phyloP scores from a whole-genome alignment of 2,888 invertebrate species.

The Oxytorus armatus region DNA sequence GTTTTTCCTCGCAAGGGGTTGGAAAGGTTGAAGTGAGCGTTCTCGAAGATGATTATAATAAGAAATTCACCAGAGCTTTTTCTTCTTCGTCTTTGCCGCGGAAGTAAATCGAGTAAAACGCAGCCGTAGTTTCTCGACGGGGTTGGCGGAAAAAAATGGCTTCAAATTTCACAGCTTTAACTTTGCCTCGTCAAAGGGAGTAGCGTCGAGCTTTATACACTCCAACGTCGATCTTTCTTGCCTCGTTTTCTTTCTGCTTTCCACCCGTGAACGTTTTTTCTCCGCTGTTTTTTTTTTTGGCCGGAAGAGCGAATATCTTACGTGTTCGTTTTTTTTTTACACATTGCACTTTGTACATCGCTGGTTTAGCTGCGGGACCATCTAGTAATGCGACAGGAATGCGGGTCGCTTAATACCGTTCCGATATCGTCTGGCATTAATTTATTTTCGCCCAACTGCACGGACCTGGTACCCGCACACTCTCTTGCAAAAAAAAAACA shows the following conservation, averaged over 20 bases:
- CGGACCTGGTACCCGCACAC: slow-evolving; percentile 49
- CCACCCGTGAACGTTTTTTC: neutral
- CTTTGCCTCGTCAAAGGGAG: slow-evolving; percentile 24
- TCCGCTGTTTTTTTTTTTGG: neutral
- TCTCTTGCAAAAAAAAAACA: neutral
- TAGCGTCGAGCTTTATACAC: neutral
- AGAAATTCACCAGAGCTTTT: slow-evolving; percentile 63
- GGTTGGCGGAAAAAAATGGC: slow-evolving; percentile 16
- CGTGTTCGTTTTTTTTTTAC: too few species aligned
- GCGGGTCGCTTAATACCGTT: slow-evolving; percentile 57
- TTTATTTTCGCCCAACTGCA: slow-evolving; percentile 32
- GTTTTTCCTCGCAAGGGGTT: slow-evolving; percentile 64
- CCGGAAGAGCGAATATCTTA: too few species aligned
- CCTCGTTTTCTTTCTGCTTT: slow-evolving; percentile 4
- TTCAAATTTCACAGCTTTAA: slow-evolving; percentile 12
- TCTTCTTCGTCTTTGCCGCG: slow-evolving; percentile 67
- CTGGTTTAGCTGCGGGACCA: slow-evolving; percentile 23
- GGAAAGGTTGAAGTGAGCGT: slow-evolving; percentile 72
- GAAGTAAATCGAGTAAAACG: slow-evolving; percentile 79
- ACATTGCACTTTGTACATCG: slow-evolving; percentile 10
- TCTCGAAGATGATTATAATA: slow-evolving; percentile 79
- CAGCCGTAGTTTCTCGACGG: slow-evolving; percentile 29
- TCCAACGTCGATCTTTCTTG: slow-evolving; percentile 11
- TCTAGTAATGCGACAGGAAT: slow-evolving; percentile 24
- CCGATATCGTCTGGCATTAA: slow-evolving; percentile 27